Conservation (phyloP, 2,797 vertebrate genomes). For the Melanotaenia nigrans region DNA sequence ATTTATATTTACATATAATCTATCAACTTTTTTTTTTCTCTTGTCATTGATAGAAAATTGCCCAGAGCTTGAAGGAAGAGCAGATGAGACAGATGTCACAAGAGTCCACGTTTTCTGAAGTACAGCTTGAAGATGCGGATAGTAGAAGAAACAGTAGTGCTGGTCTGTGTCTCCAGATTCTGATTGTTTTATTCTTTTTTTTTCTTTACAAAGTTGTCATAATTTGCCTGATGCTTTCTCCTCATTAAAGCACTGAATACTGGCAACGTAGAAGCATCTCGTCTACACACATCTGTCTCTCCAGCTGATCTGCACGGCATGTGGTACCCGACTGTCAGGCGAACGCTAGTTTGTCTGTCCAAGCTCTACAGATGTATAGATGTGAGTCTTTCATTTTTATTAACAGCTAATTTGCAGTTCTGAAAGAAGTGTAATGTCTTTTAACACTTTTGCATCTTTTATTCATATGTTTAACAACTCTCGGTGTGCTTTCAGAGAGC, state of each 20-base stretch:
- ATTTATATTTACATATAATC: background rate
- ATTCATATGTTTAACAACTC: conserved; percentile 43
- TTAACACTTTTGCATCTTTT: conserved; percentile 17
- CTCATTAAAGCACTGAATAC: conserved; percentile 19
- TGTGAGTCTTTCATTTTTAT: conserved; percentile 79
- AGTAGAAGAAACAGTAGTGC: conserved; percentile 83
- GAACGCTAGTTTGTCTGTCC: conserved; percentile 96
- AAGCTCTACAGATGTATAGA: conserved; percentile 99
- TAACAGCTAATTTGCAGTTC: background rate
- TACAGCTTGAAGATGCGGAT: conserved; percentile 88
- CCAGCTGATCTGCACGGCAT: conserved; percentile 98
- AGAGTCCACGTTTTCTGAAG: conserved; percentile 89
- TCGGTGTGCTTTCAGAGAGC: conserved; percentile 86
- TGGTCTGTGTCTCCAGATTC: conserved; percentile 63
- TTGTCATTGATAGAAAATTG: conserved; percentile 87
- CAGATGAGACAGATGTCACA: conserved; percentile 86
- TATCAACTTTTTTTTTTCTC: conserved; percentile 3
- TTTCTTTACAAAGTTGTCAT: conserved; percentile 14
- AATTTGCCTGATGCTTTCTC: conserved; percentile 37
- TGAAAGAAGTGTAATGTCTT: background rate
- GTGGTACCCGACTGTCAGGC: conserved; percentile 98
- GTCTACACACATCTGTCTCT: conserved; percentile 88
- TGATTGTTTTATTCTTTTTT: background rate
- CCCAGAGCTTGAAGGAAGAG: conserved; percentile 96
- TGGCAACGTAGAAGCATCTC: conserved; percentile 84